These are phyloP conservation scores for Enhydra lutris DNA, from an alignment of 2,113 vertebrate genomes.

Conservation along the genomic window DNA sequence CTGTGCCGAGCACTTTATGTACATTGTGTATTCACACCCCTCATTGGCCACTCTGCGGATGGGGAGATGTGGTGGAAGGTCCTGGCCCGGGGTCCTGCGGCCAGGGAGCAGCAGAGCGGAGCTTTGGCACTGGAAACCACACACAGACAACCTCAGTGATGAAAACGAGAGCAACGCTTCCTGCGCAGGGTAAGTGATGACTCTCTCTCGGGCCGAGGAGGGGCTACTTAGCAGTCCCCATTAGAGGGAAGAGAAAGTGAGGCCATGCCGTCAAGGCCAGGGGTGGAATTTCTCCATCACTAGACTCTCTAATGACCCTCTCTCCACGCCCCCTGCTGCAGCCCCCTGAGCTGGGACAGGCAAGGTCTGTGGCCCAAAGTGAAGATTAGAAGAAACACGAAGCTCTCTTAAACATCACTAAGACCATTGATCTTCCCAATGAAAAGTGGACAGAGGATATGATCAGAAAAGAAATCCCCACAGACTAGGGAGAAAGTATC, in stretches of 20 bases:
- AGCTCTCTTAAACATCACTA: neutral
- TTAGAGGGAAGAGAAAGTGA: neutral
- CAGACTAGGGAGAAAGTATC: neutral
- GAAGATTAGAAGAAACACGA: neutral
- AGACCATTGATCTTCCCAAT: neutral
- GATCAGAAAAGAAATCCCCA: neutral
- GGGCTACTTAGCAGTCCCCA: neutral
- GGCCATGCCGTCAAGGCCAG: neutral
- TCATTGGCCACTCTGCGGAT: neutral
- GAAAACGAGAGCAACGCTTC: neutral
- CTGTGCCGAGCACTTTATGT: rapidly evolving
- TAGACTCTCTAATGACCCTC: neutral
- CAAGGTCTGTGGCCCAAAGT: neutral
- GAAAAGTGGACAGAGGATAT: neutral
- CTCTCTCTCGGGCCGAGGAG: neutral
- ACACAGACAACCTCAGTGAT: neutral
- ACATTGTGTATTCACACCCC: neutral
- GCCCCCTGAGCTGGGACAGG: neutral
- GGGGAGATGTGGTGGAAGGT: neutral
- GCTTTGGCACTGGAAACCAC: neutral
- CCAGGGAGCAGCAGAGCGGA: neutral
- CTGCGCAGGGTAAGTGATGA: neutral
- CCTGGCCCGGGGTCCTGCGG: neutral
- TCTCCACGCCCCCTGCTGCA: neutral
- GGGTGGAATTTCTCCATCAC: neutral